A percentile compares a stretch with the other conserved stretches of the same genome.
phyloP scores from a whole-genome alignment of 2,113 vertebrate species.

The Haliaeetus leucogaster region DNA sequence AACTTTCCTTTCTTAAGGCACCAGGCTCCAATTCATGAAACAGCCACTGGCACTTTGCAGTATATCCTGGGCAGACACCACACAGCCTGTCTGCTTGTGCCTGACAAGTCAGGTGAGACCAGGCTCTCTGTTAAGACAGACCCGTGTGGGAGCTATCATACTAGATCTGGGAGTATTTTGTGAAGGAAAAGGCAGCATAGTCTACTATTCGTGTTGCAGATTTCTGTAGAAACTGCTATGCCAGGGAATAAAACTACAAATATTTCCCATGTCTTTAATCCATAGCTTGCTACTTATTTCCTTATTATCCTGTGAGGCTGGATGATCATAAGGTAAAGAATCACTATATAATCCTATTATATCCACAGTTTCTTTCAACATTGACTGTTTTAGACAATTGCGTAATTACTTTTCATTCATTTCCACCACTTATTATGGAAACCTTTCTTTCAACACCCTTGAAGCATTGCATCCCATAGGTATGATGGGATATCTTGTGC shows the following conservation, averaged over 20 bases:
- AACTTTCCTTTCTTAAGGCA: not conserved
- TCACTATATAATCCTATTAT: constrained; percentile 14
- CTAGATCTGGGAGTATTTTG: not conserved
- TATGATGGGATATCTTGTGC: constrained; percentile 27
- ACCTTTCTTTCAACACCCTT: constrained; percentile 26
- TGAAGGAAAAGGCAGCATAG: not conserved
- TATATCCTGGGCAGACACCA: not conserved
- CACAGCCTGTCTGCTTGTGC: not conserved
- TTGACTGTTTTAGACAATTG: constrained; percentile 10
- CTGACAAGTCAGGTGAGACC: not conserved
- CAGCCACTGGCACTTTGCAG: not conserved
- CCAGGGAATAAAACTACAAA: not conserved
- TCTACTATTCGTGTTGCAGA: not conserved
- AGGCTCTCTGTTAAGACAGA: not conserved
- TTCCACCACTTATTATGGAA: constrained; percentile 14
- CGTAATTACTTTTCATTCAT: constrained; percentile 47
- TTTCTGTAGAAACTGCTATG: not conserved
- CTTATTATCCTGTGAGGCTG: not conserved
- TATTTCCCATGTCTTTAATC: not conserved
- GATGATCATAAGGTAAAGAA: constrained; percentile 6
- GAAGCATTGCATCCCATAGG: constrained; percentile 1
- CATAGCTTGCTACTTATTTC: not conserved
- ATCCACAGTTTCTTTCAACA: constrained; percentile 12
- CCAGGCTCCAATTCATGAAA: not conserved
- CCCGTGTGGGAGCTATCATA: not conserved